These are phyloP conservation scores for Gavialis gangeticus DNA, from an alignment of 2,113 vertebrate species.

Conservation along the genomic window DNA sequence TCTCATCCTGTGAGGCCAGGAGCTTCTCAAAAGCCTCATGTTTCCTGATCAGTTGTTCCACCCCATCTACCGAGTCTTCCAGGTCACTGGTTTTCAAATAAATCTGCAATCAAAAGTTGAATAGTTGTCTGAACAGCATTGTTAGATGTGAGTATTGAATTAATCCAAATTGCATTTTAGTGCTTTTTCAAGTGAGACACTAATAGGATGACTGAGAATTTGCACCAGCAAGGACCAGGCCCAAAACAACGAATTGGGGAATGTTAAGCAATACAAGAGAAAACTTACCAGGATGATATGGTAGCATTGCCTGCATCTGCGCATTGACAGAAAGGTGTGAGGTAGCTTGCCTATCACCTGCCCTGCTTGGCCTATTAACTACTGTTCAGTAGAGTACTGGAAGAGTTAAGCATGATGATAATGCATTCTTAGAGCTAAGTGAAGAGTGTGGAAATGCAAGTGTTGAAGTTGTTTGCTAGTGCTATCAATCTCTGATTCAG, in stretches of 20 bases:
- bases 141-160: background rate
- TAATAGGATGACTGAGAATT: background rate
- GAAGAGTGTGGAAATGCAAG: background rate
- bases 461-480: background rate
- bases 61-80: slow-evolving; percentile 84
- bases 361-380: background rate
- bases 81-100: slow-evolving; percentile 85
- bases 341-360: background rate
- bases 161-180: background rate
- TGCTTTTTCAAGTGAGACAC: background rate
- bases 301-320: background rate
- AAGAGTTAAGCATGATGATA: background rate
- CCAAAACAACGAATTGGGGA: background rate
- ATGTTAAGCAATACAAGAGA: background rate
- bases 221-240: background rate
- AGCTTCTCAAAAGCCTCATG: slow-evolving; percentile 92
- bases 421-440: background rate
- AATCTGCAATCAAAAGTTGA: slow-evolving; percentile 73
- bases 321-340: background rate
- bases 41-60: slow-evolving; percentile 85
- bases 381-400: background rate
- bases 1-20: slow-evolving; percentile 88
- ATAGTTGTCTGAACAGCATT: background rate
- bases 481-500: background rate
- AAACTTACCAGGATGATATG: background rate